phyloP scores from a whole-genome alignment of 2,888 invertebrate species.

The Toxonevra muliebris region DNA sequence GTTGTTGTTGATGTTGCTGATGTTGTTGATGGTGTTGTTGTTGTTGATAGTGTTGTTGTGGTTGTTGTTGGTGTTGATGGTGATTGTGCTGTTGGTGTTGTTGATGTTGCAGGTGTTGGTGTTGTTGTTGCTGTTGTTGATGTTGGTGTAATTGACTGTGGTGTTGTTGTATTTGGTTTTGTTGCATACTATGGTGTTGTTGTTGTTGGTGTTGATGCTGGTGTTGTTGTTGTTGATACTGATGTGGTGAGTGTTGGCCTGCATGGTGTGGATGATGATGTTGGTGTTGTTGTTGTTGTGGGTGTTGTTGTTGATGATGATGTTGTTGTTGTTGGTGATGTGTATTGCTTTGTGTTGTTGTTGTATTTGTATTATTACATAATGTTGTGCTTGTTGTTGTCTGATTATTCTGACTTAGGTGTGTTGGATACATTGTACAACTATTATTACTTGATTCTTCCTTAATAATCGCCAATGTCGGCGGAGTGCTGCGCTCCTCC shows the following conservation, averaged over 20 bases:
- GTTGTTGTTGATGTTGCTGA: constrained; percentile 59
- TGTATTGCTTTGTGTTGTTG: constrained; percentile 51
- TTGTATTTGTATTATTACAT: constrained; percentile 48
- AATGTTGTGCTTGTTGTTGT: constrained; percentile 52
- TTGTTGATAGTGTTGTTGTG: constrained; percentile 61
- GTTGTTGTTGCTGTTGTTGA: constrained; percentile 50
- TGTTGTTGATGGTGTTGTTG: constrained; percentile 63
- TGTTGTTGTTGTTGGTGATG: constrained; percentile 47
- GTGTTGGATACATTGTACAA: constrained; percentile 65
- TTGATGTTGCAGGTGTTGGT: constrained; percentile 55
- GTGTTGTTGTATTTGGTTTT: constrained; percentile 50
- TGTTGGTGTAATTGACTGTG: constrained; percentile 45
- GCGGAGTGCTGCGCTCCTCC: constrained; percentile 75
- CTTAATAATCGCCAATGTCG: constrained; percentile 71
- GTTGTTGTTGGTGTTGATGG: constrained; percentile 43
- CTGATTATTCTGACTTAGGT: constrained; percentile 48
- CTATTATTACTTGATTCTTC: constrained; percentile 80
- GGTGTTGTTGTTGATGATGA: constrained; percentile 46
- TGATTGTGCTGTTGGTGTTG: constrained; percentile 51
- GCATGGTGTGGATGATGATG: constrained; percentile 51
- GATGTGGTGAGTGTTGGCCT: constrained; percentile 45
- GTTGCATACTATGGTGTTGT: constrained; percentile 46
- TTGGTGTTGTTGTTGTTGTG: constrained; percentile 42
- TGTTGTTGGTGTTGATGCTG: constrained; percentile 50
- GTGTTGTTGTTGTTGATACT: constrained; percentile 61